Conservation (phyloP, 2,113 vertebrate species). For the Australoheros scitulus region DNA sequence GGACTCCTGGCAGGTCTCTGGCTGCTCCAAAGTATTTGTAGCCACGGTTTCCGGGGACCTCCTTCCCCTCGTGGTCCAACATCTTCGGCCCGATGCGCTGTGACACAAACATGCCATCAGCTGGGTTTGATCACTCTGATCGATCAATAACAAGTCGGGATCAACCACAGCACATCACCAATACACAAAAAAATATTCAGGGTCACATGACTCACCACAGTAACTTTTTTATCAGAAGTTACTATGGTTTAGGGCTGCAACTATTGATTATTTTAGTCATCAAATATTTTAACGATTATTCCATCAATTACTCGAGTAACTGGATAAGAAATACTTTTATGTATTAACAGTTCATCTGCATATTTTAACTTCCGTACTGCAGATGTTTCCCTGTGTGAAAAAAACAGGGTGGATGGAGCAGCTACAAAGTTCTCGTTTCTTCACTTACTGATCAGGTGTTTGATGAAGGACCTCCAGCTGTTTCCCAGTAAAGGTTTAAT, state of each 20-base stretch:
- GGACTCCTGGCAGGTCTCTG: conserved; percentile 93
- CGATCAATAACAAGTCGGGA: rapidly evolving
- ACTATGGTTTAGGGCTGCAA: not conserved
- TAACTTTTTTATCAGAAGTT: not conserved
- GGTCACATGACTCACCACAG: not conserved
- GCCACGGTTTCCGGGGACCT: conserved; percentile 96
- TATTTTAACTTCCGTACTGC: rapidly evolving
- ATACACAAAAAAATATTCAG: not conserved
- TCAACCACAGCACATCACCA: not conserved
- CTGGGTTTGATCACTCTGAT: not conserved
- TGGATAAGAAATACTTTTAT: too few relatives aligned
- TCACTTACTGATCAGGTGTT: too few relatives aligned
- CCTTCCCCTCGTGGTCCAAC: conserved; percentile 96
- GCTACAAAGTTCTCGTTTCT: too few relatives aligned
- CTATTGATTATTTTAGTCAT: too few relatives aligned
- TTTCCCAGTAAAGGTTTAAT: too few relatives aligned
- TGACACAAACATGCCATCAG: not conserved
- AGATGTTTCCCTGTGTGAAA: too few relatives aligned
- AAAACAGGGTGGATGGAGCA: too few relatives aligned
- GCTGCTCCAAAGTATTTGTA: conserved; percentile 99
- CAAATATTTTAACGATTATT: too few relatives aligned
- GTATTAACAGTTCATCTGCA: too few relatives aligned
- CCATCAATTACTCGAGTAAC: too few relatives aligned
- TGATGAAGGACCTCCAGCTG: too few relatives aligned
- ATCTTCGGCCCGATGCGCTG: conserved; percentile 93